Percentiles rank a stretch among this genome's conserved stretches.
Conservation (phyloP, 2,888 invertebrate genomes). For the Ariolimax columbianus region DNA sequence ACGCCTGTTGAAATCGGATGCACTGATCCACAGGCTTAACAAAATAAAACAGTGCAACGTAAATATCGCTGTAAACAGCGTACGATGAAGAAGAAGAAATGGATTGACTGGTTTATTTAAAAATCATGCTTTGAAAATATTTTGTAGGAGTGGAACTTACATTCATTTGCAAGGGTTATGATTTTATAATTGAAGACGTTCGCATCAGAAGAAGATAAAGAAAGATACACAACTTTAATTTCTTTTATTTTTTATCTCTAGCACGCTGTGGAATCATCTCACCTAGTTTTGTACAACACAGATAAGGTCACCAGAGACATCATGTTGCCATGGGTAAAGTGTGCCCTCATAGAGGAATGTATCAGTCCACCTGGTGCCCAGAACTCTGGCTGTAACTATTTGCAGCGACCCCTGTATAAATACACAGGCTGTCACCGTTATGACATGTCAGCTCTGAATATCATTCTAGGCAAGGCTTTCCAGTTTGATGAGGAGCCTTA, state of each 20-base stretch:
- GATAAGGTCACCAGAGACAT: constrained; percentile 82
- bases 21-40: no score
- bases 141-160: no score
- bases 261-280: constrained; percentile 89
- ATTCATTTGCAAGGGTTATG: no score
- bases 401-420: constrained; percentile 95
- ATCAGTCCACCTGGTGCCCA: constrained; percentile 91
- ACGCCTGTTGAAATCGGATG: no score
- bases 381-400: constrained; percentile 91
- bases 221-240: no score
- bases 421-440: constrained; percentile 97
- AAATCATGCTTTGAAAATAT: no score
- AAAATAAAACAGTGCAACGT: no score
- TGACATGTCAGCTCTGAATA: constrained; percentile 94
- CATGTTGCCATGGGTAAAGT: constrained; percentile 95
- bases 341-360: constrained; percentile 92
- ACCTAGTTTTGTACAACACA: constrained; percentile 81
- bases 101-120: no score
- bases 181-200: no score
- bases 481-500: constrained; percentile 80
- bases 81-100: no score
- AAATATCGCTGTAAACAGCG: no score
- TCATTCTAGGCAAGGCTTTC: constrained; percentile 88
- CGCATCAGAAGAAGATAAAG: no score
- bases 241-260: constrained; percentile 87